A percentile compares a stretch with the other conserved stretches of the same genome.
phyloP scores from a whole-genome alignment of 2,797 vertebrate species.

The Cynopterus sphinx region DNA sequence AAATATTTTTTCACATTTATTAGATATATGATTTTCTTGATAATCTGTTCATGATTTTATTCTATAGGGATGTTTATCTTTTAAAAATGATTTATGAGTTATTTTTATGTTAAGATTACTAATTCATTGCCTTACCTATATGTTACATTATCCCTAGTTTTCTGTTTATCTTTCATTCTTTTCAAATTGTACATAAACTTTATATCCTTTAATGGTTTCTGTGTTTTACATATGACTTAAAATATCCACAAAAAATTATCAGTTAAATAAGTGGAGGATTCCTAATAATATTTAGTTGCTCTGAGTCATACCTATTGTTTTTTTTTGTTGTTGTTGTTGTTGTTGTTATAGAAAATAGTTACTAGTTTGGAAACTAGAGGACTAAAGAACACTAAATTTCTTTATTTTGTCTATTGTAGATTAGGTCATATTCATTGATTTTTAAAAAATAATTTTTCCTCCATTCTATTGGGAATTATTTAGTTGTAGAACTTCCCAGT shows the following conservation, averaged over 20 bases:
- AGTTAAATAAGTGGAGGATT: not conserved
- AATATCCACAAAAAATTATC: not conserved
- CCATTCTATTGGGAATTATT: not conserved
- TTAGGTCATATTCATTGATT: not conserved
- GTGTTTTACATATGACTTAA: not conserved
- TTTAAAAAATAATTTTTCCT: not conserved
- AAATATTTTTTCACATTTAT: conserved; percentile 17
- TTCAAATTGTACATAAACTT: not conserved
- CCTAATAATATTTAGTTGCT: not conserved
- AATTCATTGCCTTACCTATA: not conserved
- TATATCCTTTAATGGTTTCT: not conserved
- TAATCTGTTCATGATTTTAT: not conserved
- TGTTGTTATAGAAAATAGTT: not conserved
- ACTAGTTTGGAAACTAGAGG: not conserved
- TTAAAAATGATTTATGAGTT: not conserved
- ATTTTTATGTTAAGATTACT: not conserved
- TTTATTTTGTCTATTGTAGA: not conserved
- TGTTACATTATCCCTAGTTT: not conserved
- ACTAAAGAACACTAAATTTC: not conserved
- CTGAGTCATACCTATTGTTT: not conserved
- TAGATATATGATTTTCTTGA: not conserved
- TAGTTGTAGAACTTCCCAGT: not conserved
- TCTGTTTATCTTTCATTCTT: not conserved
- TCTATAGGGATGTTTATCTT: not conserved
- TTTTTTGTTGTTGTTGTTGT: too few relatives aligned